These are phyloP conservation scores for Madoqua kirkii DNA, from an alignment of 2,113 vertebrate genomes.

Conservation along the genomic window DNA sequence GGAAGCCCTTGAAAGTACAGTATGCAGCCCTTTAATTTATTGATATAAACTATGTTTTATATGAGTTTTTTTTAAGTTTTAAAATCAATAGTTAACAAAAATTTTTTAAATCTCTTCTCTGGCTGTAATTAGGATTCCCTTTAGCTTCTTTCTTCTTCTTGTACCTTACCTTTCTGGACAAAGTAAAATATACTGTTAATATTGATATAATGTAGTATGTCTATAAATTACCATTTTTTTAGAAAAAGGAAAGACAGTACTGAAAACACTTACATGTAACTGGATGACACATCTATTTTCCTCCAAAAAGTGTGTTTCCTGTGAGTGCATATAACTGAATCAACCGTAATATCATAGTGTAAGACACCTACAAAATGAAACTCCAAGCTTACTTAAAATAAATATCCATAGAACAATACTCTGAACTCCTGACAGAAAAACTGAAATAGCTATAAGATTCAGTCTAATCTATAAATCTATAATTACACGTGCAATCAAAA, in stretches of 20 bases:
- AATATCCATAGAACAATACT: not conserved
- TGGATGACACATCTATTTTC: not conserved
- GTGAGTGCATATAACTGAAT: not conserved
- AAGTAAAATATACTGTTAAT: not conserved
- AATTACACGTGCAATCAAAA: not conserved
- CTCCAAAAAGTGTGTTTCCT: not conserved
- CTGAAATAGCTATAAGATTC: not conserved
- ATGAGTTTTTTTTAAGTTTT: not conserved
- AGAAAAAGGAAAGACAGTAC: not conserved
- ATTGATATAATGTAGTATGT: not conserved
- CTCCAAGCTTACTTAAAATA: slow-evolving; percentile 15
- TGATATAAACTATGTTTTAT: not conserved
- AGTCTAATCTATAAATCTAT: not conserved
- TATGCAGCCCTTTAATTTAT: not conserved
- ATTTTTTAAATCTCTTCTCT: not conserved
- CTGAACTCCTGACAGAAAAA: not conserved
- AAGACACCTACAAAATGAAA: slow-evolving; percentile 5
- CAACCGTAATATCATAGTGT: not conserved
- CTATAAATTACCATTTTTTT: not conserved
- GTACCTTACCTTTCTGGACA: slow-evolving; percentile 2
- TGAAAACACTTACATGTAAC: slow-evolving; percentile 23
- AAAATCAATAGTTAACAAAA: not conserved
- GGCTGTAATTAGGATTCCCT: not conserved
- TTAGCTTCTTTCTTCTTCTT: not conserved
- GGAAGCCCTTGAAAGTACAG: not conserved